Evolutionary conservation across 2,113 vertebrate species (phyloP).

Genomic region (Anthoscopus minutus): DNA sequence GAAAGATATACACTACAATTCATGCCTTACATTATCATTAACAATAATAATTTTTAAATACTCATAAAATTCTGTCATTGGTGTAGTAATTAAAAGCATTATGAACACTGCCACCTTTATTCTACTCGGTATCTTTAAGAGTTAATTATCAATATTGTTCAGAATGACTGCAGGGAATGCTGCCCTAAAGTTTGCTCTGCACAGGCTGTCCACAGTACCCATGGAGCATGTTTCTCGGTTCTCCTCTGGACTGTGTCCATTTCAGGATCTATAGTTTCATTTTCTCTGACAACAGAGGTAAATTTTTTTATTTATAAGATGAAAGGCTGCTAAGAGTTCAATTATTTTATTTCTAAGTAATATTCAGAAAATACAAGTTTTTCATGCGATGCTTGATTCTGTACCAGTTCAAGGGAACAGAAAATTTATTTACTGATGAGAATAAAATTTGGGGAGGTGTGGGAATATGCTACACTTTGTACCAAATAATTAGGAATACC

Average conservation of each 20-base stretch:
- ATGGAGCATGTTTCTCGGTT: background rate
- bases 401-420: background rate
- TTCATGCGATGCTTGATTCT: background rate
- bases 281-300: background rate
- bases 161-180: background rate
- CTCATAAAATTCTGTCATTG: background rate
- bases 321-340: background rate
- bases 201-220: background rate
- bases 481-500: background rate
- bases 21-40: background rate
- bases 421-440: background rate
- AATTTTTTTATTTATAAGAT: background rate
- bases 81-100: background rate
- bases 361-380: background rate
- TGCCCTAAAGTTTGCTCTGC: background rate
- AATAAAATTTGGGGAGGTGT: background rate
- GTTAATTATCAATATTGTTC: background rate
- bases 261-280: background rate
- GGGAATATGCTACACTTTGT: background rate
- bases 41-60: background rate
- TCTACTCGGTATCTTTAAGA: background rate
- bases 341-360: background rate
- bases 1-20: background rate
- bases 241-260: background rate
- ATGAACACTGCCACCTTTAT: background rate